A percentile compares a stretch with the other conserved stretches of the same genome.
Evolutionary conservation across 1,140 invertebrate genomes (phyloP).

Genomic region (Andrena cerasifolii): DNA sequence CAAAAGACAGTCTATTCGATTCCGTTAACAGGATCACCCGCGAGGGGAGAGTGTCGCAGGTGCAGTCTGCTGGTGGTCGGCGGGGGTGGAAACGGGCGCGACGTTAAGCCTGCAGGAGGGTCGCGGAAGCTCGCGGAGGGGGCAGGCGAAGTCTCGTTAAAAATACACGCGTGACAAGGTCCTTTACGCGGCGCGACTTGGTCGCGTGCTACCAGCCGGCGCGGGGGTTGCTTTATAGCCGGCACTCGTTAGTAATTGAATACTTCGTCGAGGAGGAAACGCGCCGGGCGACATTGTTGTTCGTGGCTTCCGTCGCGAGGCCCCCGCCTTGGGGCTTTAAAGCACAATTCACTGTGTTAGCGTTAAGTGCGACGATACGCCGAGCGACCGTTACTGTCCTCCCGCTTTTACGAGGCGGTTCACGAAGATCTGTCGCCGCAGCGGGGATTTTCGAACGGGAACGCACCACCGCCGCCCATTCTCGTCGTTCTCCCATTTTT

Average conservation of each 20-base stretch:
- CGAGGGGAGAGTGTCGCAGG: constrained; percentile 3
- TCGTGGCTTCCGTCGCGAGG: constrained; percentile 31
- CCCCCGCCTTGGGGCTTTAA: constrained; percentile 9
- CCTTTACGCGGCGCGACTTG: constrained; percentile 57
- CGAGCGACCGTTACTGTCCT: neutral
- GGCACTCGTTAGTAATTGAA: constrained; percentile 69
- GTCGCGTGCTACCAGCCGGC: constrained; percentile 31
- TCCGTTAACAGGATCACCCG: neutral
- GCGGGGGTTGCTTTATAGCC: constrained; percentile 54
- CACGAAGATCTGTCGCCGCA: neutral
- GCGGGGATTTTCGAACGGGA: neutral
- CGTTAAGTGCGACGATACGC: constrained; percentile 4
- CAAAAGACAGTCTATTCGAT: neutral
- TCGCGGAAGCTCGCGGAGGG: neutral
- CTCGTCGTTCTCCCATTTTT: too few species aligned
- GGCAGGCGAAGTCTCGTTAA: constrained; percentile 61
- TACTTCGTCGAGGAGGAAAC: constrained; percentile 50
- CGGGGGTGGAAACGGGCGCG: neutral
- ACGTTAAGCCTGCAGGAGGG: constrained; percentile 9
- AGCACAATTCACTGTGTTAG: constrained; percentile 17
- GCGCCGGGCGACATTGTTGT: constrained; percentile 50
- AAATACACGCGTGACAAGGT: constrained; percentile 67
- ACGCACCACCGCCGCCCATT: too few species aligned
- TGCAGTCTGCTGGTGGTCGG: constrained; percentile 14
- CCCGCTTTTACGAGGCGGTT: neutral